A percentile compares a stretch with the other conserved stretches of the same genome.
Conservation (phyloP, 2,113 vertebrate genomes). For the Trogon surrucura region DNA sequence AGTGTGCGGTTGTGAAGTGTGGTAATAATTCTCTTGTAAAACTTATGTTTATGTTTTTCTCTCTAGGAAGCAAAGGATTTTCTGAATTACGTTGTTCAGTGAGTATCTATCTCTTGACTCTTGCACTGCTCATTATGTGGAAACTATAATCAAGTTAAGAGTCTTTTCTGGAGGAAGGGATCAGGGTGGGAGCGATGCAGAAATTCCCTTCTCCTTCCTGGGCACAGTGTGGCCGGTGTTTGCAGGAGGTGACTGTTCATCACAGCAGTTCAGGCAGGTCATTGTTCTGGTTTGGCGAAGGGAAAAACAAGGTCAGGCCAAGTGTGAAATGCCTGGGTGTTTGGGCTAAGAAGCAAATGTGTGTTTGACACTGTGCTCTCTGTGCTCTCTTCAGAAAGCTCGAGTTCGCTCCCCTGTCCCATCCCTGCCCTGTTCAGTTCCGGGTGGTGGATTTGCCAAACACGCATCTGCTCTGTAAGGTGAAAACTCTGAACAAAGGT, state of each 20-base stretch:
- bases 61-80: constrained; percentile 83
- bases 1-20: not conserved
- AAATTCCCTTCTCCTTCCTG: not conserved
- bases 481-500: constrained; percentile 91
- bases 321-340: not conserved
- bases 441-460: constrained; percentile 89
- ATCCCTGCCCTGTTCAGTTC: constrained; percentile 90
- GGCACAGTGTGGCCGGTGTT: rapidly evolving
- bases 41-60: not conserved
- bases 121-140: not conserved
- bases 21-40: not conserved
- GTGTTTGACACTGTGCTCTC: not conserved
- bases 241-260: not conserved
- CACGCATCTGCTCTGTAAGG: constrained; percentile 87
- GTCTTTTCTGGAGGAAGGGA: not conserved
- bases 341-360: not conserved
- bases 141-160: not conserved
- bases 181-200: not conserved
- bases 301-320: rapidly evolving
- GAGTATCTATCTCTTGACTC: constrained; percentile 71
- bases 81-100: constrained; percentile 81
- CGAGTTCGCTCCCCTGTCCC: constrained; percentile 80
- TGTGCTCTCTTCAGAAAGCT: constrained; percentile 81
- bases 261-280: not conserved
- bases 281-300: not conserved